Conservation (phyloP, 2,797 vertebrate genomes). For the Microchirus variegatus region DNA sequence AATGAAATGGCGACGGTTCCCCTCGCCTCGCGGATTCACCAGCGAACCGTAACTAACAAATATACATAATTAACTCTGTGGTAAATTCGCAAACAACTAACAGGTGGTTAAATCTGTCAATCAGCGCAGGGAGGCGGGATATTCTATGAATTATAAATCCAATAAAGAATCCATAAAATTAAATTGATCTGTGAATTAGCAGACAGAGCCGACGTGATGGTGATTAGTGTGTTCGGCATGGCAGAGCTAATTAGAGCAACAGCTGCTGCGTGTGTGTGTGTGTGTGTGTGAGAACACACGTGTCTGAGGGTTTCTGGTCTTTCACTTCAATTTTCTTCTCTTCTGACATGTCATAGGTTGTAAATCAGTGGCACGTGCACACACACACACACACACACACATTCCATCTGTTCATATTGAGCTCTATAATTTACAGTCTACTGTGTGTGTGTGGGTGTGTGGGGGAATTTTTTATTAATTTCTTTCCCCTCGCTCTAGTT, state of each 20-base stretch:
- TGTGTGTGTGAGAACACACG: neutral
- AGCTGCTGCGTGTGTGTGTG: conserved; percentile 44
- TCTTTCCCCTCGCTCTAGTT: conserved; percentile 58
- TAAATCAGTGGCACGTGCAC: conserved; percentile 63
- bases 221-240: conserved; percentile 76
- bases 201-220: conserved; percentile 72
- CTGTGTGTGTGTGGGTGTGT: conserved; percentile 37
- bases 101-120: conserved; percentile 71
- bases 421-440: conserved; percentile 56
- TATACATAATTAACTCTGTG: conserved; percentile 38
- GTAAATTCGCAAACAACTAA: conserved; percentile 58
- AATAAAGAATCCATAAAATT: conserved; percentile 80
- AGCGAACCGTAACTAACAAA: conserved; percentile 47
- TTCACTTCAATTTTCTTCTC: conserved; percentile 71
- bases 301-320: conserved; percentile 59
- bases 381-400: conserved; percentile 33
- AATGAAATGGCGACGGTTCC: no score
- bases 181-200: conserved; percentile 81
- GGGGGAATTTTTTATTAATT: no score
- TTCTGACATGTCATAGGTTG: conserved; percentile 61
- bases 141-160: conserved; percentile 70
- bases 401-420: conserved; percentile 57
- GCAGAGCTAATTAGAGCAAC: conserved; percentile 76
- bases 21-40: conserved; percentile 13
- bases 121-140: conserved; percentile 55